Percentiles rank a stretch among this genome's conserved stretches.
phyloP scores from a whole-genome alignment of 2,888 invertebrate species.

The Metopia argyrocephala region DNA sequence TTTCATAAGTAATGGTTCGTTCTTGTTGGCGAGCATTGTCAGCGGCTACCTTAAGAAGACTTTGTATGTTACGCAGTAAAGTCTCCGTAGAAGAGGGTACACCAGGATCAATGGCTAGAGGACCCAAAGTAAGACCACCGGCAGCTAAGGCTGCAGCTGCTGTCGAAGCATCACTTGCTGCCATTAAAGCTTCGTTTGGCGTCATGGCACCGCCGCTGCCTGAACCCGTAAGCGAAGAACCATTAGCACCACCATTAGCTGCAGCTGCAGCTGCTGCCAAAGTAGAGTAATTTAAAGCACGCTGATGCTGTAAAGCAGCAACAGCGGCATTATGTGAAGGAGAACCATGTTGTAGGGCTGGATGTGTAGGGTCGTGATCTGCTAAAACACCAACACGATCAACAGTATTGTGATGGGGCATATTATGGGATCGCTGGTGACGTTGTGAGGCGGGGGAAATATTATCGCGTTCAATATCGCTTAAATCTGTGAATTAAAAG shows the following conservation, averaged over 20 bases:
- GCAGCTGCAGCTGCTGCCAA: conserved; percentile 84
- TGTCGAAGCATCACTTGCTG: conserved; percentile 74
- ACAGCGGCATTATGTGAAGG: conserved; percentile 67
- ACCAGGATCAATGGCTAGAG: conserved; percentile 76
- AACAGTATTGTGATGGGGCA: conserved; percentile 69
- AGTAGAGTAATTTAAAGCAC: conserved; percentile 89
- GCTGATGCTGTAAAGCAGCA: conserved; percentile 80
- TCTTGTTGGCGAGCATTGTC: conserved; percentile 98
- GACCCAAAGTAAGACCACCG: conserved; percentile 74
- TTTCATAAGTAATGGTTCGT: conserved; percentile 96
- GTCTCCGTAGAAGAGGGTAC: conserved; percentile 89
- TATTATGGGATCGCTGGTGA: conserved; percentile 68
- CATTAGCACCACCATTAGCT: conserved; percentile 73
- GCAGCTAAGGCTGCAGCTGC: conserved; percentile 75
- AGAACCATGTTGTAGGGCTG: conserved; percentile 79
- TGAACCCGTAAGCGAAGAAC: conserved; percentile 65
- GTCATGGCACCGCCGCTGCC: conserved; percentile 72
- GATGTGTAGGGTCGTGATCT: conserved; percentile 84
- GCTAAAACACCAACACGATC: conserved; percentile 78
- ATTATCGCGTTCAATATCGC: conserved; percentile 77
- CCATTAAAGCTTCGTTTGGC: conserved; percentile 74
- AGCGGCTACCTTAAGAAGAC: conserved; percentile 96
- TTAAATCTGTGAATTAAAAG: conserved; percentile 70
- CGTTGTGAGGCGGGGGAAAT: conserved; percentile 74
- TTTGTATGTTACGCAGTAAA: conserved; percentile 95